phyloP scores from a whole-genome alignment of 2,113 vertebrate genomes.

The Meles meles region DNA sequence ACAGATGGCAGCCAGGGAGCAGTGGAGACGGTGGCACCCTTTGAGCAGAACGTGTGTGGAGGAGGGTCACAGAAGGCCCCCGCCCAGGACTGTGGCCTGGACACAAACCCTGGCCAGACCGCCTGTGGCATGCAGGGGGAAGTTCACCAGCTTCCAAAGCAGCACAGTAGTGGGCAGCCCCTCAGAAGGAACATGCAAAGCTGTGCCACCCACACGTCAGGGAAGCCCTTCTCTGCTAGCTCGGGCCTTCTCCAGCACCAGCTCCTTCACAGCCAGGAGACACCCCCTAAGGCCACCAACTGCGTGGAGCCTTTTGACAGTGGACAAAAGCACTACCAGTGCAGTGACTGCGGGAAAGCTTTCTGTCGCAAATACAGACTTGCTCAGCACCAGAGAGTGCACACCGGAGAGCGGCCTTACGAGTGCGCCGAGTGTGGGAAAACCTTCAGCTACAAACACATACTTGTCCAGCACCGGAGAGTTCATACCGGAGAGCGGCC shows the following conservation, averaged over 20 bases:
- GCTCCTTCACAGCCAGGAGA: neutral
- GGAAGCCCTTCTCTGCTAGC: neutral
- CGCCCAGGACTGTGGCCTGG: too few relatives aligned
- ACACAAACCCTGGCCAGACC: neutral
- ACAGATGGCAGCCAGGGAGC: neutral
- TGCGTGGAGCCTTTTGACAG: neutral
- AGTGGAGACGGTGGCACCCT: neutral
- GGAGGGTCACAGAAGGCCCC: neutral
- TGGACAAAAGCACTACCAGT: neutral
- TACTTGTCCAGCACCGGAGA: neutral
- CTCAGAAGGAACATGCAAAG: too few relatives aligned
- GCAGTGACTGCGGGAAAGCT: neutral
- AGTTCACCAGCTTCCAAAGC: neutral
- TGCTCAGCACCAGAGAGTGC: neutral
- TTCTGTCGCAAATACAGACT: neutral
- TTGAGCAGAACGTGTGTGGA: rapidly evolving
- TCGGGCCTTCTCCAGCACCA: neutral
- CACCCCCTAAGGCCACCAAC: too few relatives aligned
- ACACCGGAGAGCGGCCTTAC: neutral
- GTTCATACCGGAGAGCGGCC: neutral
- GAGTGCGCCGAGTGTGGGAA: neutral
- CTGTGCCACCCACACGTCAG: neutral
- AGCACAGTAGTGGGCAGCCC: too few relatives aligned
- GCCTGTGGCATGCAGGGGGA: neutral
- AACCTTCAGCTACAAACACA: neutral